A percentile compares a stretch with the other conserved stretches of the same genome.
phyloP scores from a whole-genome alignment of 2,888 invertebrate species.

The Gasteruption jaculator region DNA sequence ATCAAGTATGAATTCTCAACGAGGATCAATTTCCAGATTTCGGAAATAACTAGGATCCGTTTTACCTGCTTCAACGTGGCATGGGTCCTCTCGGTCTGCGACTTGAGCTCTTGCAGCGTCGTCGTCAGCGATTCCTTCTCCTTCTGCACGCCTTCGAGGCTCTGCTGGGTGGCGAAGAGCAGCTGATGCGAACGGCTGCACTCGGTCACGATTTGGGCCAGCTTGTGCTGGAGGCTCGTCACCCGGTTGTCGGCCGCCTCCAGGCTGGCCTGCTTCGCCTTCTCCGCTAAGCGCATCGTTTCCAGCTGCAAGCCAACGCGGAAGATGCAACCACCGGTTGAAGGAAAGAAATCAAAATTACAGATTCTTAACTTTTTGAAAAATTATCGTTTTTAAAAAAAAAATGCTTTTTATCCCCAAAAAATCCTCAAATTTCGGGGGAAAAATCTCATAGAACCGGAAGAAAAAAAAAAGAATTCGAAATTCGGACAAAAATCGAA shows the following conservation, averaged over 20 bases:
- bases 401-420: not conserved
- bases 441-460: not conserved
- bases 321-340: not conserved
- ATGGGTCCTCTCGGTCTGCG: constrained; percentile 32
- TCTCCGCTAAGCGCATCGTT: constrained; percentile 54
- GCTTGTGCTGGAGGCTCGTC: constrained; percentile 54
- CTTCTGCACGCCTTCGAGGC: constrained; percentile 50
- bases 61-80: constrained; percentile 32
- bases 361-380: not conserved
- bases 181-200: constrained; percentile 53
- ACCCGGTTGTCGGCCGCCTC: constrained; percentile 55
- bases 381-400: constrained; percentile 12
- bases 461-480: constrained; percentile 3
- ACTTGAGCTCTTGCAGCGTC: constrained; percentile 35
- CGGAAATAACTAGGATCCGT: constrained; percentile 8
- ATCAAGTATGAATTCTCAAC: too few relatives aligned
- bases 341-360: constrained; percentile 2
- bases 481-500: constrained; percentile 1
- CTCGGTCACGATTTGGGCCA: constrained; percentile 53
- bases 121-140: constrained; percentile 38
- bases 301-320: too few relatives aligned
- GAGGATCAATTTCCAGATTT: too few relatives aligned
- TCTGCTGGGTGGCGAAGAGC: constrained; percentile 54
- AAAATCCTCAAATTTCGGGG: not conserved
- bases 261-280: constrained; percentile 53